Evolutionary conservation across 2,888 invertebrate species (phyloP).

Genomic region (Siphonodentalium dalli): DNA sequence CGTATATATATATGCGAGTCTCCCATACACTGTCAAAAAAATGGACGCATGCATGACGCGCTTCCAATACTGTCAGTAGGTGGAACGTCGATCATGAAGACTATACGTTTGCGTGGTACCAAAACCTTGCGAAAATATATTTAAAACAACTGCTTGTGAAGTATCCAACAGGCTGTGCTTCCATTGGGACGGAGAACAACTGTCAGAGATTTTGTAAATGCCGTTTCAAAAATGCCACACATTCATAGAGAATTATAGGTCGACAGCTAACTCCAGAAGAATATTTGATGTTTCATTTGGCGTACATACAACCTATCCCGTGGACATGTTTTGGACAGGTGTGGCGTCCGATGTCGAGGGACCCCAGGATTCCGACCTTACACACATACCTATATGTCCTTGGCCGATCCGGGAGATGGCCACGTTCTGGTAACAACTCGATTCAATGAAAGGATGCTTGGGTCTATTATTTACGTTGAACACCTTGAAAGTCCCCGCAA

Average conservation of each 20-base stretch:
- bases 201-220: slow-evolving; percentile 26
- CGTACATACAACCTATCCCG: slow-evolving; percentile 22
- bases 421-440: slow-evolving; percentile 37
- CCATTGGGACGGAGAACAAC: slow-evolving; percentile 28
- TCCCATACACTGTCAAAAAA: no score
- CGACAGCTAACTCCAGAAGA: slow-evolving; percentile 33
- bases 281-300: slow-evolving; percentile 33
- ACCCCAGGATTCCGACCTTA: slow-evolving; percentile 39
- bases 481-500: slow-evolving; percentile 40
- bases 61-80: no score
- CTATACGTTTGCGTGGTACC: no score
- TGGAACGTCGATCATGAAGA: no score
- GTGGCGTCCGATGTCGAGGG: slow-evolving; percentile 27
- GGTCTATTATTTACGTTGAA: slow-evolving; percentile 43
- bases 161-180: slow-evolving; percentile 22
- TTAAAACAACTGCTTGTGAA: slow-evolving; percentile 17
- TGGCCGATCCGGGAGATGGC: slow-evolving; percentile 11
- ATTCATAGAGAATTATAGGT: slow-evolving; percentile 21
- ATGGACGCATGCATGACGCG: no score
- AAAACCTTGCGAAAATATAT: background rate
- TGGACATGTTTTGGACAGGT: slow-evolving; percentile 14
- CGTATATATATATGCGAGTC: no score
- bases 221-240: slow-evolving; percentile 26
- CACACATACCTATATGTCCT: slow-evolving; percentile 15
- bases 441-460: slow-evolving; percentile 39